Conservation (phyloP, 2,113 vertebrate genomes). For the Tichodroma muraria region DNA sequence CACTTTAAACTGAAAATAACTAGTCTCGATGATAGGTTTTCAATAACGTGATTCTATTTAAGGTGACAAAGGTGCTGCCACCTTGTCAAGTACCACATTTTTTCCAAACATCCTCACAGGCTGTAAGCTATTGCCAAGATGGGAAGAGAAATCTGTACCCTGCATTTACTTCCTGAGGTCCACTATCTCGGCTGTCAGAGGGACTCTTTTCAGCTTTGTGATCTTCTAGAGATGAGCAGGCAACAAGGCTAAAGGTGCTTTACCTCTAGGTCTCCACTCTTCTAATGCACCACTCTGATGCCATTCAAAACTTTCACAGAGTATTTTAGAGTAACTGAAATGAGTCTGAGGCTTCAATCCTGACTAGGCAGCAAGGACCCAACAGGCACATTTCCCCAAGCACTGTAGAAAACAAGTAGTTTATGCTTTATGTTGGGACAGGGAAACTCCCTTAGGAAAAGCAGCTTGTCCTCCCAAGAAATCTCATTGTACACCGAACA, state of each 20-base stretch:
- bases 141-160: background rate
- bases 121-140: background rate
- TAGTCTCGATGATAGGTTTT: background rate
- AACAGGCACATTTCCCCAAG: background rate
- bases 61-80: background rate
- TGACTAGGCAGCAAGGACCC: background rate
- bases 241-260: background rate
- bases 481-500: background rate
- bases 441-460: background rate
- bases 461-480: background rate
- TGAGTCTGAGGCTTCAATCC: background rate
- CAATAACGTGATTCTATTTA: background rate
- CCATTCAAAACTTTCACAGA: rapidly evolving
- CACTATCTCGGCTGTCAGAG: background rate
- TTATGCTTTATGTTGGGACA: background rate
- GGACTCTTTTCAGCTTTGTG: background rate
- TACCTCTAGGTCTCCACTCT: background rate
- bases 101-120: background rate
- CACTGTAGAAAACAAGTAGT: background rate
- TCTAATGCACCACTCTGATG: background rate
- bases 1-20: rapidly evolving
- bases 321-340: background rate
- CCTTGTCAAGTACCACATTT: background rate
- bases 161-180: background rate
- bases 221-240: background rate